These are phyloP conservation scores for Sisyra nigra DNA, from an alignment of 2,888 invertebrate species.

Conservation along the genomic window DNA sequence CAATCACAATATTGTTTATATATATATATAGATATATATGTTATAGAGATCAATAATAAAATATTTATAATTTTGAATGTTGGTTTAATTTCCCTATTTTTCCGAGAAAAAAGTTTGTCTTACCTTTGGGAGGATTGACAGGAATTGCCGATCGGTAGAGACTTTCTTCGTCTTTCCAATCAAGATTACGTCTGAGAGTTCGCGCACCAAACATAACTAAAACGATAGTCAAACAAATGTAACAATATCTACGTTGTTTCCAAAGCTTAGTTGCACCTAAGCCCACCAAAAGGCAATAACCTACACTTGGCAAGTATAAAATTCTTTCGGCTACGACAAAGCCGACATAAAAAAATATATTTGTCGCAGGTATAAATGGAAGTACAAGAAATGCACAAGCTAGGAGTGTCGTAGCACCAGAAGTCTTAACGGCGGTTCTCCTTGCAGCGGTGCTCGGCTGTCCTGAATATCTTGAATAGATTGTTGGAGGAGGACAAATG, in stretches of 20 bases:
- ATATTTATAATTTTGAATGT: no score
- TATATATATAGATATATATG: no score
- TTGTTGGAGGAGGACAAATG: constrained; percentile 10
- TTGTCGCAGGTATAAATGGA: constrained; percentile 91
- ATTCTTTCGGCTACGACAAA: constrained; percentile 96
- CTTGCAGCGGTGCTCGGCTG: constrained; percentile 6
- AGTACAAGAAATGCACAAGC: constrained; percentile 66
- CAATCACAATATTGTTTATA: no score
- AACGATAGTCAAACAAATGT: constrained; percentile 34
- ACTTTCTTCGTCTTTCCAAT: constrained; percentile 88
- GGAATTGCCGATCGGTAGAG: constrained; percentile 80
- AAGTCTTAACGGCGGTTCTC: constrained; percentile 25
- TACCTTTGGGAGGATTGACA: constrained; percentile 97
- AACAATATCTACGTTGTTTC: constrained; percentile 26
- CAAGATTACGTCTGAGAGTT: constrained; percentile 69
- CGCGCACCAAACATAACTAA: constrained; percentile 55
- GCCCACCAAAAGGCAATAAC: constrained; percentile 79
- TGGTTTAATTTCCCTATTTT: no score
- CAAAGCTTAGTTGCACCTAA: constrained; percentile 46
- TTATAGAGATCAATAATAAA: no score
- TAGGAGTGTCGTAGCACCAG: constrained; percentile 28
- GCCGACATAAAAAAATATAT: constrained; percentile 94
- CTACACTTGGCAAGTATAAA: constrained; percentile 90
- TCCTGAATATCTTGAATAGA: constrained; percentile 11
- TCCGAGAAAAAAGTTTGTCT: no score